Percentiles rank a stretch among this genome's conserved stretches.
These are phyloP conservation scores for Callipepla californica DNA, from an alignment of 2,113 vertebrate genomes.

Conservation along the genomic window DNA sequence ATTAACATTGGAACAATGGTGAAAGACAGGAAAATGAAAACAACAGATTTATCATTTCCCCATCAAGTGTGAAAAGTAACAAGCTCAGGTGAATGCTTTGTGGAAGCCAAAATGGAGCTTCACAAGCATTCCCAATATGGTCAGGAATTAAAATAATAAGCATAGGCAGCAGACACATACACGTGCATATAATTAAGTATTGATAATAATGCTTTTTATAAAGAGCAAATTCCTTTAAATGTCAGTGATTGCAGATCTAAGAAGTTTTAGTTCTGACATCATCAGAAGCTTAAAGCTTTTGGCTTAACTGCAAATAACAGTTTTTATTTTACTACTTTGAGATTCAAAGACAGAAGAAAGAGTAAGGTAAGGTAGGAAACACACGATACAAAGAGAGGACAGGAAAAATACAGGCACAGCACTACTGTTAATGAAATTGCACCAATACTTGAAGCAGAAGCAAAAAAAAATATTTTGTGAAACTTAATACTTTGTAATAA, in stretches of 20 bases:
- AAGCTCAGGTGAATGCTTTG: background rate
- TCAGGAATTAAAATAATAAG: background rate
- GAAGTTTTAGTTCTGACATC: background rate
- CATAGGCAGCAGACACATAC: background rate
- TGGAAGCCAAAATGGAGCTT: conserved; percentile 15
- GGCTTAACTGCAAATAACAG: background rate
- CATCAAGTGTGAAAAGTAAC: background rate
- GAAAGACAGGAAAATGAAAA: background rate
- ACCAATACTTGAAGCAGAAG: background rate
- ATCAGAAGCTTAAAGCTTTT: background rate
- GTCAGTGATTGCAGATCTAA: background rate
- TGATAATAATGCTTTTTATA: background rate
- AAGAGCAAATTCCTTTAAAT: background rate
- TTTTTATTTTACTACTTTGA: background rate
- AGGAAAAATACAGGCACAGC: background rate
- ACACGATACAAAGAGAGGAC: background rate
- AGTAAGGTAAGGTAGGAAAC: background rate
- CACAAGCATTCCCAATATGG: background rate
- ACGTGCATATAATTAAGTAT: background rate
- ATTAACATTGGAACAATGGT: background rate
- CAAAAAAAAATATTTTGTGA: background rate
- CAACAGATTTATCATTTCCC: background rate
- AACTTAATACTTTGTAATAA: background rate
- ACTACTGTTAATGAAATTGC: background rate
- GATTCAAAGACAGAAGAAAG: background rate